Conservation (phyloP, 2,797 vertebrate species). For the Acanthopagrus latus region DNA sequence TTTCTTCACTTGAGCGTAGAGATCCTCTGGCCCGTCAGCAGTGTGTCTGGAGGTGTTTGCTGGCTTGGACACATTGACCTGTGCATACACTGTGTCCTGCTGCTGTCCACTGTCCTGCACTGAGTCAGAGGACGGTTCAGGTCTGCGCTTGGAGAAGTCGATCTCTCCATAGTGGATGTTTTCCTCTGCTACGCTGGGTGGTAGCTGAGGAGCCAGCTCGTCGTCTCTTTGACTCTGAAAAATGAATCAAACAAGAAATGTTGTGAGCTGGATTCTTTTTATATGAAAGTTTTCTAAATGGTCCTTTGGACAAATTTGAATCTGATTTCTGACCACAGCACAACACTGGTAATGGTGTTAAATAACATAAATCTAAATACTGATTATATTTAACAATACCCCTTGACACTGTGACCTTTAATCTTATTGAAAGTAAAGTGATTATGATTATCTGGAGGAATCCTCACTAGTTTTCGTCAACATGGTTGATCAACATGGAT, state of each 20-base stretch:
- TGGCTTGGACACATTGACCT: constrained; percentile 24
- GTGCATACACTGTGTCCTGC: constrained; percentile 37
- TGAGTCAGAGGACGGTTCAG: neutral
- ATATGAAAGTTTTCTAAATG: neutral
- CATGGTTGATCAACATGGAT: no score
- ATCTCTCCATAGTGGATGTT: constrained; percentile 65
- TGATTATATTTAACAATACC: no score
- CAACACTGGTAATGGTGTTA: no score
- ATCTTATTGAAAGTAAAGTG: no score
- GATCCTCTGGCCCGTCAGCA: neutral
- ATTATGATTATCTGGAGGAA: no score
- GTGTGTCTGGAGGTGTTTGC: neutral
- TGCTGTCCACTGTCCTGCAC: neutral
- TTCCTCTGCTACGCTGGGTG: neutral
- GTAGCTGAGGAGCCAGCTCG: neutral
- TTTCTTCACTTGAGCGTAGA: constrained; percentile 49
- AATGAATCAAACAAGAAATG: neutral
- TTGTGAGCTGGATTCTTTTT: neutral
- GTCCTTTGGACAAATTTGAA: neutral
- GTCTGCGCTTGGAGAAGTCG: constrained; percentile 16
- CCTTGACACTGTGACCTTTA: no score
- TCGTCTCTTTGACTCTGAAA: constrained; percentile 19
- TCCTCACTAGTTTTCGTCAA: no score
- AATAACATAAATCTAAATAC: no score
- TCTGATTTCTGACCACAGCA: no score